Evolutionary conservation across 2,888 invertebrate genomes (phyloP), one percentile per base, ranked within the genome.

Genomic region (Lagria hirta): DNA sequence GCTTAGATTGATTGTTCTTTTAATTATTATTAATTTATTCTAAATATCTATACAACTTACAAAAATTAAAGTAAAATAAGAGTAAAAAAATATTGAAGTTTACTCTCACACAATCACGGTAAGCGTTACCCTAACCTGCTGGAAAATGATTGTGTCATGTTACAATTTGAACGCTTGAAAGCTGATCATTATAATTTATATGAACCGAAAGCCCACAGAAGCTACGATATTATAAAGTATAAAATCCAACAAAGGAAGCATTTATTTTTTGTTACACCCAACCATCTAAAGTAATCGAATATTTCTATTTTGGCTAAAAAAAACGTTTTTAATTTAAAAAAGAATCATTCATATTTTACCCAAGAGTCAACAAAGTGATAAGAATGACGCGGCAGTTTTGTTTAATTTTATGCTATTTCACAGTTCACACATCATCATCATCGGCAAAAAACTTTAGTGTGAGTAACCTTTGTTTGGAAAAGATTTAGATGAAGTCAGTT

Each of bases 381-480:
- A 45, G 13, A 55, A 54, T 60, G 58, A 52, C 47, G 58, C 54
- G 54, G 54, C 60, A 46, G 55, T 62, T 61, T 60, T 52, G 46
- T 58, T 59, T 57, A 58, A 62, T 65, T 61, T 61, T 62, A 62
- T 60, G 60, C 63, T 64, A 65, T 65, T 65, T 64, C 62, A 65
- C 62, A 65, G 55, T 62, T 61, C 57, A 62, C 60, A 58, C 57
- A 53, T 57, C 53, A 50, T 30, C 43, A 26, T 16, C 18, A 26
- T 16, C 18, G 29, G 26, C 36, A 44, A 44, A 44, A 36, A 37
- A 30, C 15, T 14, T 8, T 18, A 34, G 44, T 38, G 44, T 33
- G 44, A 44, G 37, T 44, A 44, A 44, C 44, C 44, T 44, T 44
- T 38, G 44, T 44, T 44, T 44, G 44, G 37, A 43, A 35, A 43